These are phyloP conservation scores for Cyrtonyx montezumae DNA, from an alignment of 2,113 vertebrate genomes.

Conservation along the genomic window DNA sequence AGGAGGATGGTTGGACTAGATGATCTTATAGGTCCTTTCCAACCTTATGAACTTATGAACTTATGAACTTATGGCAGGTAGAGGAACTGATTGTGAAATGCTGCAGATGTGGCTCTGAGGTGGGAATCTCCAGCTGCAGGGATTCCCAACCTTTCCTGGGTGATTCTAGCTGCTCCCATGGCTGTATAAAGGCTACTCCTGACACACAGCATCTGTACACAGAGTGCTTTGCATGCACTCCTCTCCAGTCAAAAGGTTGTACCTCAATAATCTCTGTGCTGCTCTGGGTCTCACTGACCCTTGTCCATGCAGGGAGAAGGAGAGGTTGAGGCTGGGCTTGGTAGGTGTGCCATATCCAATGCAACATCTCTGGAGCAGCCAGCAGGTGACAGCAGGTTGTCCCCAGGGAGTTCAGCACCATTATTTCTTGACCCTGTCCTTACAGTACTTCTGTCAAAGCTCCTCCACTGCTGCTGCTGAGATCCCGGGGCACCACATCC, in stretches of 20 bases:
- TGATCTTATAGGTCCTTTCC: too few relatives aligned
- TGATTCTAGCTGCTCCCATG: not conserved
- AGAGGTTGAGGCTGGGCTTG: not conserved
- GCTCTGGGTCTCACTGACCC: not conserved
- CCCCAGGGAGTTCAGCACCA: not conserved
- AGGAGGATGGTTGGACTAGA: too few relatives aligned
- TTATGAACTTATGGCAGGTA: too few relatives aligned
- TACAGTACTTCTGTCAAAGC: not conserved
- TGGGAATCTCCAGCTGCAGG: not conserved
- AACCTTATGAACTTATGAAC: too few relatives aligned
- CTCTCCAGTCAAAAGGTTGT: not conserved
- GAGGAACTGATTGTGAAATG: not conserved
- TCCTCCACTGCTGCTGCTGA: too few relatives aligned
- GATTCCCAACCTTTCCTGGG: not conserved
- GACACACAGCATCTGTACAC: not conserved
- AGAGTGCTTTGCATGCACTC: not conserved
- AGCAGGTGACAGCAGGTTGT: not conserved
- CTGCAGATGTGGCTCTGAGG: accelerated
- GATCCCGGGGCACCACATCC: not conserved
- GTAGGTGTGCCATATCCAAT: not conserved
- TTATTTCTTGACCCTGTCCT: not conserved
- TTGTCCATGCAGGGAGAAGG: not conserved
- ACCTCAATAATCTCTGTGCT: not conserved
- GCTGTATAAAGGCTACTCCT: not conserved
- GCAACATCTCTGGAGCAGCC: not conserved